Percentiles rank a stretch among this genome's conserved stretches.
Evolutionary conservation across 2,113 vertebrate genomes (phyloP).

Genomic region (Barbus barbus): DNA sequence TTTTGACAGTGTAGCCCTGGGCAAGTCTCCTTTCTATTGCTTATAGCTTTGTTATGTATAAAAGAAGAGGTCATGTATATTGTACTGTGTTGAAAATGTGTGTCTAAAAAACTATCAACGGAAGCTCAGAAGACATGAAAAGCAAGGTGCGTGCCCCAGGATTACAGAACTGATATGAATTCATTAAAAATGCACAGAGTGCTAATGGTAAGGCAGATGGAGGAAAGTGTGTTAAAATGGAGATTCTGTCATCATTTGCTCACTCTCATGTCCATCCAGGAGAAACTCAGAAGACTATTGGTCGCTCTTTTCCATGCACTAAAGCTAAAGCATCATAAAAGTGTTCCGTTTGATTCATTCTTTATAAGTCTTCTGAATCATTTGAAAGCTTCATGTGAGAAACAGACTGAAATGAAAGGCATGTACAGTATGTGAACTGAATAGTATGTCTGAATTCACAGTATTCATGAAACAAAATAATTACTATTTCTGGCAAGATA

Average conservation of each 20-base stretch:
- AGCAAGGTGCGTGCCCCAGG: neutral
- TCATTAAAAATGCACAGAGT: neutral
- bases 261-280: neutral
- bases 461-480: neutral
- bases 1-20: constrained; percentile 37
- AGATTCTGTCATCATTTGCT: neutral
- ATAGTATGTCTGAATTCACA: too few relatives aligned
- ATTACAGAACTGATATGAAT: neutral
- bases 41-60: constrained; percentile 36
- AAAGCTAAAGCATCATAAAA: neutral
- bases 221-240: neutral
- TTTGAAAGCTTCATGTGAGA: neutral
- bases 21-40: constrained; percentile 39
- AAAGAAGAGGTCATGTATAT: neutral
- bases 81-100: constrained; percentile 10
- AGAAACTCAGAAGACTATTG: neutral
- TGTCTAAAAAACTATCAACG: neutral
- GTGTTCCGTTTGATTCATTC: neutral
- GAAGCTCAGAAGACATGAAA: neutral
- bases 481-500: neutral
- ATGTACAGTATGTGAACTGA: too few relatives aligned
- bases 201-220: constrained; percentile 14
- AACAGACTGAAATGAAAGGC: neutral
- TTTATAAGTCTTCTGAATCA: neutral
- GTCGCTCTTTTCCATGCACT: neutral